Evolutionary conservation across 1,140 invertebrate species (phyloP).

Genomic region (Hycleus phaleratus): DNA sequence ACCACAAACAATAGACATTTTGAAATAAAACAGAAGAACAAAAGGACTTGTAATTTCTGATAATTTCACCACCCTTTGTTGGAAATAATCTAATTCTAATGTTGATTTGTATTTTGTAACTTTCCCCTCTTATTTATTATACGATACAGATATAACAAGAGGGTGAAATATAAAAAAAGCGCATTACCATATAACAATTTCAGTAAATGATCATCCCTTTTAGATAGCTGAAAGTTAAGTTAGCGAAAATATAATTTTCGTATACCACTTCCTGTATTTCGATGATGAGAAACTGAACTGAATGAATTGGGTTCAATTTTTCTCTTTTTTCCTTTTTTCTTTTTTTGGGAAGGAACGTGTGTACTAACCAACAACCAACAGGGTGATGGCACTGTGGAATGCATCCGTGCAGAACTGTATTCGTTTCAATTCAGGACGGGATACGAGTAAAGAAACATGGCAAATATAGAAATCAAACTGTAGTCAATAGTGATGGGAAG

Average conservation of each 20-base stretch:
- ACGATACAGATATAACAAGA: not conserved
- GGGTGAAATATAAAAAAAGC: not conserved
- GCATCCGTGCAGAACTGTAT: conserved; percentile 21
- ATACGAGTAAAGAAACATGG: not conserved
- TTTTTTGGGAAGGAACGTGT: conserved; percentile 2
- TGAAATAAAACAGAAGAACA: not conserved
- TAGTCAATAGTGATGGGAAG: not conserved
- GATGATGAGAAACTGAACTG: conserved; percentile 18
- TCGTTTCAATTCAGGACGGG: conserved; percentile 1
- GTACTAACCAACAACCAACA: conserved; percentile 3
- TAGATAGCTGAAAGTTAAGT: conserved; percentile 25
- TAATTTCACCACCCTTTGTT: not conserved
- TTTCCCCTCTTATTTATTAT: not conserved
- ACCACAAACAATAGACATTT: not conserved
- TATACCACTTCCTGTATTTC: conserved; percentile 24
- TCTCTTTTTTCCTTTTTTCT: conserved; percentile 1
- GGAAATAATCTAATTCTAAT: not conserved
- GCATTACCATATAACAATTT: conserved; percentile 3
- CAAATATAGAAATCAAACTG: conserved; percentile 6
- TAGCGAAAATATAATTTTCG: conserved; percentile 31
- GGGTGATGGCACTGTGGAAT: conserved; percentile 17
- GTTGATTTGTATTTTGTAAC: not conserved
- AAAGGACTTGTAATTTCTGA: not conserved
- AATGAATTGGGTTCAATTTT: conserved; percentile 16
- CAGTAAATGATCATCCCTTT: conserved; percentile 23